Conservation (phyloP, 2,797 vertebrate genomes). For the Tympanoctomys barrerae region DNA sequence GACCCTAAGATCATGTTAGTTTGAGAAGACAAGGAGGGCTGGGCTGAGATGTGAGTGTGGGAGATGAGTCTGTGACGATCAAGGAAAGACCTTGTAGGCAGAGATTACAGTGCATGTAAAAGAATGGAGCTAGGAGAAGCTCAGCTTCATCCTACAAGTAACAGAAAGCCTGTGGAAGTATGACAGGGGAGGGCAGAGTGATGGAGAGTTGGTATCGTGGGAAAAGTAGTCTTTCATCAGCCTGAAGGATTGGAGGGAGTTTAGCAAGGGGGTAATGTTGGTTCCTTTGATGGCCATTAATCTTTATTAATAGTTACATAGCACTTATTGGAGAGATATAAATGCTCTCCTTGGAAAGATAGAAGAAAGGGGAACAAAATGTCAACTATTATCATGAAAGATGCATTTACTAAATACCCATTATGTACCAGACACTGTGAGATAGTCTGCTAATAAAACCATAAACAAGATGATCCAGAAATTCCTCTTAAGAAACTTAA, state of each 20-base stretch:
- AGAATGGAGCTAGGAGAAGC: neutral
- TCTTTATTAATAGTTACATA: neutral
- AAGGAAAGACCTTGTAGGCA: neutral
- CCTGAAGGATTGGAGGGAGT: neutral
- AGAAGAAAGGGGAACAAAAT: slow-evolving; percentile 13
- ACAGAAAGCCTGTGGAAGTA: neutral
- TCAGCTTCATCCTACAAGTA: neutral
- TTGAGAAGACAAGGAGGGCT: neutral
- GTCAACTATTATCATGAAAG: neutral
- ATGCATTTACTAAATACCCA: neutral
- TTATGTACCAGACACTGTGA: neutral
- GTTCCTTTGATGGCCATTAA: neutral
- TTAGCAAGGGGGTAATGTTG: neutral
- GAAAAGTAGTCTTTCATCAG: neutral
- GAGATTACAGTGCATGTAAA: neutral
- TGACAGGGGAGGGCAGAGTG: neutral
- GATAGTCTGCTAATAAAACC: neutral
- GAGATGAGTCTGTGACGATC: neutral
- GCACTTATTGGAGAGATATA: neutral
- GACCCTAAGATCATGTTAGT: neutral
- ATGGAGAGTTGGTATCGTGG: neutral
- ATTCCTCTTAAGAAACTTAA: neutral
- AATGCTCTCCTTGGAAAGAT: neutral
- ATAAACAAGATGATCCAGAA: neutral
- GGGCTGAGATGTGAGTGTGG: neutral